A percentile compares a stretch with the other conserved stretches of the same genome.
Conservation (phyloP, 2,797 vertebrate species). For the Danio jaintianensis region DNA sequence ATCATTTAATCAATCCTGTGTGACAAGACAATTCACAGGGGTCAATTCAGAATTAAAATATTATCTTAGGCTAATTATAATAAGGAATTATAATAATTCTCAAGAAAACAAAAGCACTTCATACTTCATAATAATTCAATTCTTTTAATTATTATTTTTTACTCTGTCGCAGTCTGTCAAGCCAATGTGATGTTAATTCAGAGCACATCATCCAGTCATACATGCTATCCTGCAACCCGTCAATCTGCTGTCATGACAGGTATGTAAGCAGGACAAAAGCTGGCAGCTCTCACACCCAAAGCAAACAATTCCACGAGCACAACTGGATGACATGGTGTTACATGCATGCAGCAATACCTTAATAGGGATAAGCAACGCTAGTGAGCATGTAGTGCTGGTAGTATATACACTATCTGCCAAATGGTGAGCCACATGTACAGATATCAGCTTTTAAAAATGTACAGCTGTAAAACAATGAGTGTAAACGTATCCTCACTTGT, state of each 20-base stretch:
- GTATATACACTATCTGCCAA: not conserved
- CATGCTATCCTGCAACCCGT: not conserved
- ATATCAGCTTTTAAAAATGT: slow-evolving; percentile 23
- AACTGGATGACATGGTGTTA: slow-evolving; percentile 28
- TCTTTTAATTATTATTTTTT: not conserved
- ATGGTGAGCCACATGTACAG: slow-evolving; percentile 5
- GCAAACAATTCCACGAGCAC: not conserved
- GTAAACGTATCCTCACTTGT: not conserved
- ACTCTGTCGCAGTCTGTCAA: not conserved
- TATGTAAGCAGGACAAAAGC: slow-evolving; percentile 33
- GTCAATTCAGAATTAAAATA: not conserved
- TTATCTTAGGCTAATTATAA: not conserved
- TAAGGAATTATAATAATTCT: not conserved
- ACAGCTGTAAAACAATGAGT: slow-evolving; percentile 13
- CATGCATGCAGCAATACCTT: not conserved
- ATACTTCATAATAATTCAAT: not conserved
- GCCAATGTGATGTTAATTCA: not conserved
- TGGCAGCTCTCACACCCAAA: slow-evolving; percentile 19
- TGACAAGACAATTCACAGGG: too few species aligned
- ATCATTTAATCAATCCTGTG: too few species aligned
- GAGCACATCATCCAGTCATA: not conserved
- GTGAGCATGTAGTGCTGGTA: not conserved
- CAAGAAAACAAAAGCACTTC: not conserved
- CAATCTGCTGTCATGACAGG: slow-evolving; percentile 32
- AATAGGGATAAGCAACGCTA: not conserved